Conservation (phyloP, 2,797 vertebrate genomes). For the Dicrostonyx torquatus region DNA sequence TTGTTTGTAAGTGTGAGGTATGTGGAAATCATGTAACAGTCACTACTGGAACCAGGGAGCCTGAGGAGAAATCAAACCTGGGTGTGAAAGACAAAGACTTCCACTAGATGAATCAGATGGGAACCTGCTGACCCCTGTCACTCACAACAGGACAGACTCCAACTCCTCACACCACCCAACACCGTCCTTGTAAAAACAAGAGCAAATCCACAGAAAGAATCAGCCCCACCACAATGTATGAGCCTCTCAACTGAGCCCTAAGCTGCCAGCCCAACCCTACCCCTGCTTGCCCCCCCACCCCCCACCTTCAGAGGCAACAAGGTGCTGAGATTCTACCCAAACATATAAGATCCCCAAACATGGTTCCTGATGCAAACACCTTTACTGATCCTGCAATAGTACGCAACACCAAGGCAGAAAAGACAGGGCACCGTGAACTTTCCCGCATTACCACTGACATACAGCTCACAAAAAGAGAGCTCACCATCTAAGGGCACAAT, state of each 20-base stretch:
- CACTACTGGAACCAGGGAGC: background rate
- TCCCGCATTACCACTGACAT: background rate
- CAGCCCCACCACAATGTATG: background rate
- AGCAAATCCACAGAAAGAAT: background rate
- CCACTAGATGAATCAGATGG: rapidly evolving
- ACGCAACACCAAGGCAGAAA: background rate
- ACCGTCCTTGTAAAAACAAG: background rate
- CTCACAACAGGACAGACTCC: background rate
- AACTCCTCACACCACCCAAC: background rate
- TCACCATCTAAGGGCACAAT: background rate
- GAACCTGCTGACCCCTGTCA: background rate
- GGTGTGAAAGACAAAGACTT: background rate
- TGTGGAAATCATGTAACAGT: background rate
- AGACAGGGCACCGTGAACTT: background rate
- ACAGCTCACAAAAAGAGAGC: background rate
- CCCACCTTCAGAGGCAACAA: too few relatives aligned
- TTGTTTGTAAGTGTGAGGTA: background rate
- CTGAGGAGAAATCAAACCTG: background rate
- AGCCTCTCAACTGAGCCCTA: background rate
- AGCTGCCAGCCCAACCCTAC: background rate
- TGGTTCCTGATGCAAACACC: background rate
- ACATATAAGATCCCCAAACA: background rate
- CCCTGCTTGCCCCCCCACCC: too few relatives aligned
- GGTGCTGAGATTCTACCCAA: background rate
- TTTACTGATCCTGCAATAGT: background rate